Evolutionary conservation across 2,113 vertebrate genomes (phyloP).

Genomic region (Oreotrochilus melanogaster): DNA sequence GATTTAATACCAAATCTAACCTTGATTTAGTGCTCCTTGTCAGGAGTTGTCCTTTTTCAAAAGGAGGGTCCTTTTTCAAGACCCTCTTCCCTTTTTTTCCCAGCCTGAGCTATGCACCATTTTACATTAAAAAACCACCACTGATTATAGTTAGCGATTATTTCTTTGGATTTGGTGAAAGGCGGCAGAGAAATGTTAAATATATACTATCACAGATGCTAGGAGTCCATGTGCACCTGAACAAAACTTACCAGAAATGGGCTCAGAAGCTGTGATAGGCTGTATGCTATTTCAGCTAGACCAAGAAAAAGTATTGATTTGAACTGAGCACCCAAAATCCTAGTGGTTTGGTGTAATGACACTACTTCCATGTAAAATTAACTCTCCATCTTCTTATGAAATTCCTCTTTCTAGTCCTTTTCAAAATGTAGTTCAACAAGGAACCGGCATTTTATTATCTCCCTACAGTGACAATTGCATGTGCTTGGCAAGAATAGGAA

Average conservation of each 20-base stretch:
- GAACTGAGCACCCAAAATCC: background rate
- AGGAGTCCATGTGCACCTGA: background rate
- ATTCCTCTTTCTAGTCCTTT: background rate
- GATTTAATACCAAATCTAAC: background rate
- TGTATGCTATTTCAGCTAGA: background rate
- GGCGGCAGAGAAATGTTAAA: background rate
- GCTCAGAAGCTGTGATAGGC: background rate
- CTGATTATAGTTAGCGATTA: background rate
- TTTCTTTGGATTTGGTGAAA: background rate
- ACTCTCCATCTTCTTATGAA: background rate
- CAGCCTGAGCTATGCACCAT: background rate
- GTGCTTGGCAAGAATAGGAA: background rate
- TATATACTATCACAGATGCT: background rate
- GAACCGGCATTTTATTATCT: background rate
- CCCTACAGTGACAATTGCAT: background rate
- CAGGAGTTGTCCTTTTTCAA: background rate
- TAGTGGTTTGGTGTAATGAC: background rate
- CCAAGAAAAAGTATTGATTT: background rate
- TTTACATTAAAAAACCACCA: background rate
- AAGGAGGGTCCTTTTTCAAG: background rate
- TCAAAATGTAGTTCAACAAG: background rate
- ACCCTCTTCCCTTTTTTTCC: background rate
- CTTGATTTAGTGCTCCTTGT: background rate
- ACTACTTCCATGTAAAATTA: background rate
- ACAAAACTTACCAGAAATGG: background rate